Evolutionary conservation across 1,140 invertebrate genomes (phyloP).

Genomic region (Planococcus citri): DNA sequence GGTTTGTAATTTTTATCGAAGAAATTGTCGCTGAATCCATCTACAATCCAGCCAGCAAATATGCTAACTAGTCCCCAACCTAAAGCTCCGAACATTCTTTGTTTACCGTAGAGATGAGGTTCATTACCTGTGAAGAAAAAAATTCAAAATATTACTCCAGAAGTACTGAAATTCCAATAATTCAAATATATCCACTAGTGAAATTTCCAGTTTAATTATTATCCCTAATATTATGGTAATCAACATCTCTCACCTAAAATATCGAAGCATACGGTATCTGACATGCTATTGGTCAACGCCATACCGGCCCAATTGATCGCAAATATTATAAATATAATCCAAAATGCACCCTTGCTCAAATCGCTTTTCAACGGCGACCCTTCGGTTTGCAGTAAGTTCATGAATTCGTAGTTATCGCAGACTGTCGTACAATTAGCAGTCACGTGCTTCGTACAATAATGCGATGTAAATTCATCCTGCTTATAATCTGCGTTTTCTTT

Average conservation of each 20-base stretch:
- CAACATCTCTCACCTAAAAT: constrained; percentile 7
- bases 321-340: constrained; percentile 1
- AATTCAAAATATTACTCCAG: no score
- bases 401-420: neutral
- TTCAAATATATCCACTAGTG: no score
- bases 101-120: constrained; percentile 59
- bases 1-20: constrained; percentile 58
- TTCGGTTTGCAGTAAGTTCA: neutral
- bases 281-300: neutral
- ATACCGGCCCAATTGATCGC: neutral
- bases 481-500: neutral
- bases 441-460: neutral
- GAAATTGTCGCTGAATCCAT: constrained; percentile 48
- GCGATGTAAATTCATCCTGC: neutral
- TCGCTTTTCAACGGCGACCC: neutral
- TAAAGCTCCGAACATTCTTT: constrained; percentile 68
- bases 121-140: constrained; percentile 38
- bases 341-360: neutral
- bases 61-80: constrained; percentile 66
- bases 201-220: no score
- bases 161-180: no score
- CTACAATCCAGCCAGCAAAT: constrained; percentile 59
- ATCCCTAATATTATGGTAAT: no score
- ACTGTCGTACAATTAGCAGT: neutral
- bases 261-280: constrained; percentile 8